phyloP scores from a whole-genome alignment of 2,888 invertebrate genomes.

The Villa cingulata region DNA sequence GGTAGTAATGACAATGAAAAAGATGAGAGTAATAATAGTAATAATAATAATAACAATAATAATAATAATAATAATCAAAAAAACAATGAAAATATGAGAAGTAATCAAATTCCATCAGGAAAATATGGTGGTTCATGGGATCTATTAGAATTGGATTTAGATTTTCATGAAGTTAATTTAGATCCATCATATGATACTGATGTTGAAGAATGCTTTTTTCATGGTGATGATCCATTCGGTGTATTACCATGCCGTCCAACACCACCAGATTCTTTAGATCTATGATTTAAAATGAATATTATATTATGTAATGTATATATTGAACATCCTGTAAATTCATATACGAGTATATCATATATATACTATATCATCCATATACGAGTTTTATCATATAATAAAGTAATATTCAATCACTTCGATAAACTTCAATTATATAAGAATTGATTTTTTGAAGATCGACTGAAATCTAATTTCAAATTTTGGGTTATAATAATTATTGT shows the following conservation, averaged over 20 bases:
- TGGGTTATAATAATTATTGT: too few relatives aligned
- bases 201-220: slow-evolving; percentile 46
- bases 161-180: slow-evolving; percentile 46
- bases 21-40: too few relatives aligned
- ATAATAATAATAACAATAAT: not conserved
- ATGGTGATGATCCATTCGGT: slow-evolving; percentile 44
- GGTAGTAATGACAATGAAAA: not conserved
- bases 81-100: not conserved
- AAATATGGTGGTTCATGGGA: slow-evolving; percentile 46
- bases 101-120: slow-evolving; percentile 24
- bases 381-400: too few relatives aligned
- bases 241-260: slow-evolving; percentile 46
- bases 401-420: too few relatives aligned
- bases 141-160: slow-evolving; percentile 47
- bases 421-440: too few relatives aligned
- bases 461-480: too few relatives aligned
- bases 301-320: too few relatives aligned
- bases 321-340: too few relatives aligned
- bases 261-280: slow-evolving; percentile 40
- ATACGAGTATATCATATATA: too few relatives aligned
- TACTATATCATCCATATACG: too few relatives aligned
- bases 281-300: slow-evolving; percentile 34
- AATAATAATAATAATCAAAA: not conserved
- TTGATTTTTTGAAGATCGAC: too few relatives aligned
- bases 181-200: slow-evolving; percentile 49